Evolutionary conservation across 1,140 invertebrate species (phyloP).

Genomic region (Telenomus remus): DNA sequence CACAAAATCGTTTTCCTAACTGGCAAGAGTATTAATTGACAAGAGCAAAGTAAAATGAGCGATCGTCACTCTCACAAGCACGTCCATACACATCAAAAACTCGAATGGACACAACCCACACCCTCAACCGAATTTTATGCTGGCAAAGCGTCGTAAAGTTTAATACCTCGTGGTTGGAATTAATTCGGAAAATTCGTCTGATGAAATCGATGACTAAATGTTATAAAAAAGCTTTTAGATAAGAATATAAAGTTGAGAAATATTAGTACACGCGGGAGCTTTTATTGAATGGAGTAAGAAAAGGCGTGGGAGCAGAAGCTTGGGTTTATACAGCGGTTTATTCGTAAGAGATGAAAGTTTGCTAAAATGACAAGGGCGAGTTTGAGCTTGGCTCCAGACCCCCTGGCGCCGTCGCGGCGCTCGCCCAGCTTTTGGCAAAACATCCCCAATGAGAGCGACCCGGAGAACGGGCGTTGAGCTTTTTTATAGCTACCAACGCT

Average conservation of each 20-base stretch:
- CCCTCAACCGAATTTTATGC: not conserved
- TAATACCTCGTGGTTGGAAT: not conserved
- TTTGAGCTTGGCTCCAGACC: slow-evolving; percentile 68
- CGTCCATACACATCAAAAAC: not conserved
- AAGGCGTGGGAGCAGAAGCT: slow-evolving; percentile 50
- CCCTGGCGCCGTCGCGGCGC: slow-evolving; percentile 71
- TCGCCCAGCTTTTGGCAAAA: slow-evolving; percentile 70
- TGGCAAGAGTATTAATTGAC: too few relatives aligned
- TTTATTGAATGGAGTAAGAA: slow-evolving; percentile 44
- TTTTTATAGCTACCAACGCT: slow-evolving; percentile 63
- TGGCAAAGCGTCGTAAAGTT: not conserved
- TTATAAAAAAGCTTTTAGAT: slow-evolving; percentile 12
- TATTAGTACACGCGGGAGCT: slow-evolving; percentile 28
- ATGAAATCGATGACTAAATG: not conserved
- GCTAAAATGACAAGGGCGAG: slow-evolving; percentile 63
- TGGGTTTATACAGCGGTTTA: slow-evolving; percentile 46
- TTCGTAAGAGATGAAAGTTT: slow-evolving; percentile 58
- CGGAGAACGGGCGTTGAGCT: slow-evolving; percentile 62
- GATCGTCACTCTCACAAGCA: too few relatives aligned
- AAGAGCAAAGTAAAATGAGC: too few relatives aligned
- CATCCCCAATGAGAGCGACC: slow-evolving; percentile 62
- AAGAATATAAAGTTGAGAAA: slow-evolving; percentile 25
- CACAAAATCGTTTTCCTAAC: too few relatives aligned
- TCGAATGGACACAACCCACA: not conserved
- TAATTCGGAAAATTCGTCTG: slow-evolving; percentile 1